Evolutionary conservation across 1,140 invertebrate species (phyloP), one percentile per base, ranked within the genome.

Genomic region (Acyrthosiphon pisum): DNA sequence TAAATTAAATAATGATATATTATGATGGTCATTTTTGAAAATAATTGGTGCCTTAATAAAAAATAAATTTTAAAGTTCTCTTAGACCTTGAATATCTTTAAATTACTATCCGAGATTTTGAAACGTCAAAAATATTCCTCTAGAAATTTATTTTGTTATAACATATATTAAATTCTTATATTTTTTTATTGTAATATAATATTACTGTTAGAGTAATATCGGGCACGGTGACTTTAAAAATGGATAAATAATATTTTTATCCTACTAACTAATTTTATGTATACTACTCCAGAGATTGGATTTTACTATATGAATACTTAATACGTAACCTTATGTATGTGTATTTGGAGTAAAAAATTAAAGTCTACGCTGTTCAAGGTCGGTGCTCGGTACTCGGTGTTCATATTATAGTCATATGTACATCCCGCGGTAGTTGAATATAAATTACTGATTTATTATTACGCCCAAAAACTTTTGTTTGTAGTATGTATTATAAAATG

Each of bases 251-350:
- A 56, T 56, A 53, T 35, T 53, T 56, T 89, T 11, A 14, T 8
- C 23, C 48, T 41, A 26, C 48, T 56, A 41, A 89, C 50, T 41
- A 41, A 56, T 89, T 56, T 37, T 56, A 8, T n/a, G 2, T 6
- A 41, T 46, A 56, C 20, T 50, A 53, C n/a, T 37, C 20, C 6
- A n/a, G 50, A 37, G 50, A 37, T 89, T 53, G 9, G 9, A 89
- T 89, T 89, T 88, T 89, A 41, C 35, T 41, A 37, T 41, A 89
- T 89, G 22, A 53, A 89, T 89, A 89, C 41, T 89, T 56, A 56
- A 89, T 89, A 89, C 22, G 11, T 41, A 56, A 56, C 22, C 26
- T 89, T 53, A 48, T 87, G 30, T 4, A 84, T 84, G n/a, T 87
- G 48, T 87, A 46, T 87, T 87, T 48, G 6, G n/a, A 87, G 46